Base-by-base conservation (phyloP, 2,113 vertebrate genomes). In the Podocnemis expansa region DNA sequence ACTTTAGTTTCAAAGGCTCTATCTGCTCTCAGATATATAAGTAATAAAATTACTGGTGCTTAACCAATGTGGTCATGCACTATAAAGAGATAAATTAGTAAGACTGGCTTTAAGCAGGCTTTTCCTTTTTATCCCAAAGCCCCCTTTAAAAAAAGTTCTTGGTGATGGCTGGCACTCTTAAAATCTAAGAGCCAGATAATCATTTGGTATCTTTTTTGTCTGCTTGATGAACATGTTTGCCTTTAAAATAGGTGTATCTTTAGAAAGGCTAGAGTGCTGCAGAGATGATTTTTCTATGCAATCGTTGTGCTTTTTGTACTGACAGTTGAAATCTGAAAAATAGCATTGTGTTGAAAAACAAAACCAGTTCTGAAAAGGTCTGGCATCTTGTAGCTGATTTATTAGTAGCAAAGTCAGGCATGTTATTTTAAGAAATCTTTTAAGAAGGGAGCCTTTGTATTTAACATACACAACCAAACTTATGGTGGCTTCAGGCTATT, bases 11-110 rank as follows among this genome's bases (percentile, higher is more conserved):
- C 78, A 58, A 51, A 88, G 56, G 17, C 2, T 78, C 87, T 73
- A 2, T 73, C 80, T 82, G 4, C 0, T 11, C 47, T 41, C 43
- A 52, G 31, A 9, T 58, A 0, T 7, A 7, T 5, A 38, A 51
- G 3, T 82, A 19, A 29, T 14, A 41, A 31, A 67, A 5, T 47
- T 38, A 49, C 8, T 6, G 70, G 5, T 3, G 25, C n/a, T 78
- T 51, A 54, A 79, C 27, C 14, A 9, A 8, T 0, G 6, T 4
- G 16, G 8, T 55, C 92, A 24, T 45, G 38, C 11, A 75, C 14
- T 41, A 31, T 54, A 21, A 19, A 41, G 45, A 54, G 45, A 87
- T 17, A 80, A 54, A 27, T 27, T 38, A 67, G 7, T 34, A 67
- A 27, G 25, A 43, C 10, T 76, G 24, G 5, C 41, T 76, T 76